These are phyloP conservation scores for Mylabris phalerata DNA, from an alignment of 1,140 invertebrate genomes.

Conservation along the genomic window DNA sequence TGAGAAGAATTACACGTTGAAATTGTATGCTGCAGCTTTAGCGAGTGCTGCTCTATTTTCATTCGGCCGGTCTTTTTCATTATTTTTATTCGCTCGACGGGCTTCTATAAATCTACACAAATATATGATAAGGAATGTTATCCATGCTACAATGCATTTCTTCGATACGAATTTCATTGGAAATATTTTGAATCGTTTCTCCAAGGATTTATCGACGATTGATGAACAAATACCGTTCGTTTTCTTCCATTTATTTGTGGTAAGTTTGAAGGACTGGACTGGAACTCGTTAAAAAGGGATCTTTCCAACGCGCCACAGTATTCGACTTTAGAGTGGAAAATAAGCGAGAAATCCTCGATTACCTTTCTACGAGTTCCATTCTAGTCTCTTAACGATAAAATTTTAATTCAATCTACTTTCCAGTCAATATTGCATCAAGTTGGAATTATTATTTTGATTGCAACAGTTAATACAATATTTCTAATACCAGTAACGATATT, in stretches of 20 bases:
- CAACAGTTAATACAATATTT: conserved; percentile 24
- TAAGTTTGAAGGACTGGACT: conserved; percentile 7
- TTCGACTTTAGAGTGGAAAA: no score
- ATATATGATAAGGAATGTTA: conserved; percentile 21
- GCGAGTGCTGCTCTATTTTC: background rate
- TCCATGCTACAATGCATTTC: conserved; percentile 32
- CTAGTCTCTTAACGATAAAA: no score
- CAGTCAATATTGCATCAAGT: conserved; percentile 3
- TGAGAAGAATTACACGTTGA: background rate
- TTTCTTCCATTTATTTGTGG: conserved; percentile 22
- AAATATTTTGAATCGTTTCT: conserved; percentile 34
- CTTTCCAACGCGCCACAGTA: no score
- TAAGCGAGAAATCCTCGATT: no score
- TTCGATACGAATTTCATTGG: conserved; percentile 35
- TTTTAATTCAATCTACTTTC: background rate
- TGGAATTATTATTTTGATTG: conserved; percentile 19
- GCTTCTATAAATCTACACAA: conserved; percentile 30
- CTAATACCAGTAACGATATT: conserved; percentile 45
- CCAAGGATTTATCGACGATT: conserved; percentile 29
- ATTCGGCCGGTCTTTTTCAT: no score
- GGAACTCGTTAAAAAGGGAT: no score
- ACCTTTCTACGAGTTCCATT: no score
- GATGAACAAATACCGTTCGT: conserved; percentile 31
- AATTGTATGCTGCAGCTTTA: background rate
- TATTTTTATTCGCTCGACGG: conserved; percentile 8